A percentile compares a stretch with the other conserved stretches of the same genome.
phyloP scores from a whole-genome alignment of 2,888 invertebrate species.

The Leptopilina drosophilae region DNA sequence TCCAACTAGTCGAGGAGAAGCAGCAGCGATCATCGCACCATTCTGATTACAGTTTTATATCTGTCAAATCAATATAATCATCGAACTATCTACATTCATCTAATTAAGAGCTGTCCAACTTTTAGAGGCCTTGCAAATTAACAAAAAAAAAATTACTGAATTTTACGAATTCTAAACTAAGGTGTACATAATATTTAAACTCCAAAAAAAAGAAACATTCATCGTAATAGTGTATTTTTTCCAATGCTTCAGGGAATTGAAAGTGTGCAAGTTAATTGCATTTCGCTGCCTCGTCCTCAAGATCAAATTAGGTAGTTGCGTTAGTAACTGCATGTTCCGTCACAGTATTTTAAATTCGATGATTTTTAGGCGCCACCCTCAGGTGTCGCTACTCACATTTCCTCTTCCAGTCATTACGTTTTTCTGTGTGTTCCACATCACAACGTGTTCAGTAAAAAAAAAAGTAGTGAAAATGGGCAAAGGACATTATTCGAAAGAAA shows the following conservation, averaged over 20 bases:
- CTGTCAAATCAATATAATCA: constrained; percentile 1
- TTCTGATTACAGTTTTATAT: constrained; percentile 74
- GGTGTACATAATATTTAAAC: constrained; percentile 22
- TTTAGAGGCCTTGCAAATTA: constrained; percentile 20
- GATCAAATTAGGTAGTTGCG: too few relatives aligned
- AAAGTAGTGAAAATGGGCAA: background rate
- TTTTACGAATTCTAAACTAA: background rate
- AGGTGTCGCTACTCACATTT: too few relatives aligned
- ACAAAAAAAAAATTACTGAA: background rate
- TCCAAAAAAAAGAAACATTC: background rate
- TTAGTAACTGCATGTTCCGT: too few relatives aligned
- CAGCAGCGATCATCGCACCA: constrained; percentile 87
- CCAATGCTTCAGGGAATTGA: constrained; percentile 17
- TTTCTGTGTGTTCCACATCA: background rate
- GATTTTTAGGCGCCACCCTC: too few relatives aligned
- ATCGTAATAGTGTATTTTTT: background rate
- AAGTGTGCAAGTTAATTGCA: background rate
- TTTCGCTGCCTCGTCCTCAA: too few relatives aligned
- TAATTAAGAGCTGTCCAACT: constrained; percentile 30
- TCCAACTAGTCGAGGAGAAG: constrained; percentile 91
- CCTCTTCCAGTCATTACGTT: background rate
- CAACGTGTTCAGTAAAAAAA: background rate
- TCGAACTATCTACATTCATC: constrained; percentile 24
- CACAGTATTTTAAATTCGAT: too few relatives aligned
- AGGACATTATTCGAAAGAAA: background rate